Percentiles rank a stretch among this genome's conserved stretches.
phyloP scores from a whole-genome alignment of 2,113 vertebrate genomes.

The Xiphias gladius region DNA sequence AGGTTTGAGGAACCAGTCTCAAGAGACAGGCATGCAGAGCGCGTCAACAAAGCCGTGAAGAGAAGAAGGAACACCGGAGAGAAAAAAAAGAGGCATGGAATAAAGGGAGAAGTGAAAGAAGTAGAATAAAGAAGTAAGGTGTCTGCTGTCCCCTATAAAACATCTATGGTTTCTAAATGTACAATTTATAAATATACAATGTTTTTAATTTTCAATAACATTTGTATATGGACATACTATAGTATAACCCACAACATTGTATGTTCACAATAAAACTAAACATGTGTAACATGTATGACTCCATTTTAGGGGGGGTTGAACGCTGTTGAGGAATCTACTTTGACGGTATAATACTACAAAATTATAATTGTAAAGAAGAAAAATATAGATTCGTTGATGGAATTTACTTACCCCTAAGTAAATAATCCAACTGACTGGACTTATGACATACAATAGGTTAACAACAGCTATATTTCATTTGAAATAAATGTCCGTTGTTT shows the following conservation, averaged over 20 bases:
- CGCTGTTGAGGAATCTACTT: too few relatives aligned
- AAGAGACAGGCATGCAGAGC: neutral
- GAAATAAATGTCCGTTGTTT: neutral
- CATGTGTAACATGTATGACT: neutral
- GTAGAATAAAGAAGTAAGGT: neutral
- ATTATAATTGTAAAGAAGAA: too few relatives aligned
- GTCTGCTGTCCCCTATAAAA: neutral
- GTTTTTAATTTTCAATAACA: neutral
- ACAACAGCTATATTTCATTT: too few relatives aligned
- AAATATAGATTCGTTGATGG: too few relatives aligned
- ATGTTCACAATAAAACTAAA: neutral
- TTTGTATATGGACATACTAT: neutral
- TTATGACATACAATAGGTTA: too few relatives aligned
- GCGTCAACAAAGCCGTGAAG: neutral
- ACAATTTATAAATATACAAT: neutral
- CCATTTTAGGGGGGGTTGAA: too few relatives aligned
- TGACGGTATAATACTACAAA: too few relatives aligned
- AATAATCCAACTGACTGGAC: too few relatives aligned
- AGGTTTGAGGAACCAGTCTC: conserved; percentile 27
- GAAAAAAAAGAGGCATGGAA: neutral
- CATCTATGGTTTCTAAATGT: too few relatives aligned
- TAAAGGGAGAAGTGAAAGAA: neutral
- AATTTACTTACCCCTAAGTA: too few relatives aligned
- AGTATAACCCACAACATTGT: neutral
- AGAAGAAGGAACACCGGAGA: neutral